Evolutionary conservation across 2,888 invertebrate species (phyloP).

Genomic region (Cheilosia scutellata): DNA sequence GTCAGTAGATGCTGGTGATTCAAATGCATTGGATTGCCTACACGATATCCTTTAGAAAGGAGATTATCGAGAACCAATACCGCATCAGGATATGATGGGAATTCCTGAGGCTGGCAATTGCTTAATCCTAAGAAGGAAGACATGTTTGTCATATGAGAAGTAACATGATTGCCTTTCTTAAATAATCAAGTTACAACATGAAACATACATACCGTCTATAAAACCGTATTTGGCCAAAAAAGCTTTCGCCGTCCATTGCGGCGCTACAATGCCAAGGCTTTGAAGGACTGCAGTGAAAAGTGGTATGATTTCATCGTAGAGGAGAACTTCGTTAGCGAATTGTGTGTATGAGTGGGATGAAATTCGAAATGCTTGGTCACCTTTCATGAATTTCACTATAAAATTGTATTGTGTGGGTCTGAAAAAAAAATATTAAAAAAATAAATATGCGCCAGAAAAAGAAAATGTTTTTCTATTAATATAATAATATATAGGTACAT

Average conservation of each 20-base stretch:
- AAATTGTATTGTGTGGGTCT: constrained; percentile 18
- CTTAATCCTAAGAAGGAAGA: not conserved
- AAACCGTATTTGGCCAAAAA: constrained; percentile 14
- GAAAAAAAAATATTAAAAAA: no score
- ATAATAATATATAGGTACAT: no score
- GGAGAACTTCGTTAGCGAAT: constrained; percentile 81
- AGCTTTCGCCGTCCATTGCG: not conserved
- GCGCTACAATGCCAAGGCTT: constrained; percentile 4
- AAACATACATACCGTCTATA: constrained; percentile 3
- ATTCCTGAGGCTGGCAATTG: not conserved
- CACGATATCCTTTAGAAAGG: constrained; percentile 78
- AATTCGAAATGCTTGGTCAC: constrained; percentile 80
- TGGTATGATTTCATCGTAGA: constrained; percentile 80
- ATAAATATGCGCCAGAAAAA: no score
- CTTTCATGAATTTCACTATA: constrained; percentile 82
- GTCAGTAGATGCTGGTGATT: constrained; percentile 79
- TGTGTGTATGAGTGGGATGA: constrained; percentile 80
- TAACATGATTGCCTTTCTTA: not conserved
- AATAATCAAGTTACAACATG: not conserved
- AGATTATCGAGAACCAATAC: constrained; percentile 78
- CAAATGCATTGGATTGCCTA: constrained; percentile 80
- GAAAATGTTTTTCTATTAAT: no score
- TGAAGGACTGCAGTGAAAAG: constrained; percentile 76
- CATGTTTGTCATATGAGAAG: not conserved
- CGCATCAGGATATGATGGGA: constrained; percentile 8